phyloP scores from a whole-genome alignment of 2,113 vertebrate genomes.

The Micromys minutus region DNA sequence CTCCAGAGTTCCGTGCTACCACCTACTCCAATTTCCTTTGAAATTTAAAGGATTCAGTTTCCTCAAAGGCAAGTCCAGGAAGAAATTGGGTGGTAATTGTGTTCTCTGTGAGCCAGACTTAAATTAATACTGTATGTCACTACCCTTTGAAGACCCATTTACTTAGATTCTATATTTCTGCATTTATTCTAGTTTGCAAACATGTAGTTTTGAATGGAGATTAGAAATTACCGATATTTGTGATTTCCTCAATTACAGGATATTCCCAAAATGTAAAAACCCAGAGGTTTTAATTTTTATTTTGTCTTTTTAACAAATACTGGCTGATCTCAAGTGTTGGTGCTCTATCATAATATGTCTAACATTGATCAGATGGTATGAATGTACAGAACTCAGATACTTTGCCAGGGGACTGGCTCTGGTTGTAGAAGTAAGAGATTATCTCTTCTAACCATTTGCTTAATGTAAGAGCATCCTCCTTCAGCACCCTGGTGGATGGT shows the following conservation, averaged over 20 bases:
- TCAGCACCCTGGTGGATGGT: background rate
- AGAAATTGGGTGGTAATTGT: slow-evolving; percentile 21
- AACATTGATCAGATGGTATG: background rate
- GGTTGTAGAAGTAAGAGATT: background rate
- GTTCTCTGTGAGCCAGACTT: background rate
- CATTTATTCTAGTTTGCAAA: slow-evolving; percentile 48
- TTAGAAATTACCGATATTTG: background rate
- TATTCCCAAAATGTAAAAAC: slow-evolving; percentile 8
- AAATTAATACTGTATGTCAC: background rate
- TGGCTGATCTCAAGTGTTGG: background rate
- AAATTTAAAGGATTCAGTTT: background rate
- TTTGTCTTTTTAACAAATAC: slow-evolving; percentile 8
- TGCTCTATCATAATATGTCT: background rate
- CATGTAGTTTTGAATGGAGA: slow-evolving; percentile 44
- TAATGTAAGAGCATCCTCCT: slow-evolving; percentile 1
- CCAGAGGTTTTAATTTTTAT: background rate
- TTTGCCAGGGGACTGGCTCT: background rate
- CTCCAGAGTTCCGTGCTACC: background rate
- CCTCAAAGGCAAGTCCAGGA: slow-evolving; percentile 10
- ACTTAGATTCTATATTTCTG: background rate
- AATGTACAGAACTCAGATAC: background rate
- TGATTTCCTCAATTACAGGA: background rate
- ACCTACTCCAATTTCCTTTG: background rate
- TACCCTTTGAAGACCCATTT: background rate
- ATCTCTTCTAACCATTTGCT: slow-evolving; percentile 25